Base-by-base conservation (phyloP, 2,888 invertebrate species). In the Chirona hameri region DNA sequence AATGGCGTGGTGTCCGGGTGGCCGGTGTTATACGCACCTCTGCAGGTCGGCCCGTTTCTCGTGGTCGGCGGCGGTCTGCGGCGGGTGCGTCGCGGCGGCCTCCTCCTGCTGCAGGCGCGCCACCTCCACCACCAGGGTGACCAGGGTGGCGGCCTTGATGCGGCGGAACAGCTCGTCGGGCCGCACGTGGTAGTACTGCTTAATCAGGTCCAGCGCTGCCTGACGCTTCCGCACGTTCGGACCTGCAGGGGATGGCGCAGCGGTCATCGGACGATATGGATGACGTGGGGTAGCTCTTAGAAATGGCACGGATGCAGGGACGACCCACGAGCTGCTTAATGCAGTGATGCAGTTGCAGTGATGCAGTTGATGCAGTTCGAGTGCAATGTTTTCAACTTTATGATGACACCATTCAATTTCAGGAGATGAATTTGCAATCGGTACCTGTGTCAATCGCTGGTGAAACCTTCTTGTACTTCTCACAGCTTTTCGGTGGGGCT, bases 151-250 rank as follows among this genome's bases (percentile, higher is more conserved):
- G 31, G 84, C 82, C 15, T 84, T 83, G 79, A 85, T 85, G 48
- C 85, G 81, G 12, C 84, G 81, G 72, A 85, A 85, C 12, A 84
- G 83, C 69, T 85, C 85, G 83, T 84, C 84, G 52, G 84, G 83
- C 2, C 85, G 82, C 57, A 85, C 84, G 84, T 84, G 82, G 69
- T 83, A 83, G 57, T 72, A 83, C 69, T 97, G 88, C 85, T 93
- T 93, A 86, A 92, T 95, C 39, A 83, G 31, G 65, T 84, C 84
- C 31, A 83, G 80, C 27, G 85, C 82, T 21, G 79, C 65, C 39
- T 83, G 80, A 46, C 80, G 55, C 52, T 80, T 80, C 0, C 80
- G 80, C 27, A 52, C 52, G 80, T 80, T 80, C 52, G 48, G 52
- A 12, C 80, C 80, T 52, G 52, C n/a, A 9, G 21, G 18, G 31